Evolutionary conservation across 2,113 vertebrate species (phyloP).

Genomic region (Halcyon malimbica): DNA sequence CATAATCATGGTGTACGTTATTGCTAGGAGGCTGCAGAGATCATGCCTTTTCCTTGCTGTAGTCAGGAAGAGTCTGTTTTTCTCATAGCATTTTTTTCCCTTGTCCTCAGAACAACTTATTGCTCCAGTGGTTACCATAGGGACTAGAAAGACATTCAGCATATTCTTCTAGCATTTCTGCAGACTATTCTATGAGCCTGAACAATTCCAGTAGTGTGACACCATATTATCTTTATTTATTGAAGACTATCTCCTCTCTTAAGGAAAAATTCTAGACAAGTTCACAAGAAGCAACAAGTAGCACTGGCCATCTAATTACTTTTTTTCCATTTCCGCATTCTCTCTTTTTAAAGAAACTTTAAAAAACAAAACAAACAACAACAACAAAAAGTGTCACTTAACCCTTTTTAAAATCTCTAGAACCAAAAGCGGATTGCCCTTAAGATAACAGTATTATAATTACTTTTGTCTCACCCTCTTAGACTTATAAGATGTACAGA

Average conservation of each 20-base stretch:
- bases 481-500: neutral
- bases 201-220: neutral
- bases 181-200: neutral
- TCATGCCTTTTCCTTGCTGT: constrained; percentile 25
- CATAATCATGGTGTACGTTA: neutral
- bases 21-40: constrained; percentile 9
- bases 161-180: constrained; percentile 17
- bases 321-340: neutral
- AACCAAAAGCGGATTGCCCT: neutral
- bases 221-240: constrained; percentile 14
- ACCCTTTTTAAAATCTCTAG: neutral
- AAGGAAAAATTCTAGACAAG: neutral
- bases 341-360: neutral
- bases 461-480: constrained; percentile 1
- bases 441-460: neutral
- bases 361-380: neutral
- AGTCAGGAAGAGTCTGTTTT: constrained; percentile 64
- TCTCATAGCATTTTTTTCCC: constrained; percentile 58
- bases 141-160: constrained; percentile 40
- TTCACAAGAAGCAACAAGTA: constrained; percentile 6
- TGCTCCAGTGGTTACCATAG: constrained; percentile 57
- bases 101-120: constrained; percentile 57
- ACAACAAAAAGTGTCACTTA: rapidly evolving
- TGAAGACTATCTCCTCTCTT: constrained; percentile 9
- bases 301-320: neutral